Conservation (phyloP, 2,113 vertebrate genomes). For the Paraplagusia blochii region DNA sequence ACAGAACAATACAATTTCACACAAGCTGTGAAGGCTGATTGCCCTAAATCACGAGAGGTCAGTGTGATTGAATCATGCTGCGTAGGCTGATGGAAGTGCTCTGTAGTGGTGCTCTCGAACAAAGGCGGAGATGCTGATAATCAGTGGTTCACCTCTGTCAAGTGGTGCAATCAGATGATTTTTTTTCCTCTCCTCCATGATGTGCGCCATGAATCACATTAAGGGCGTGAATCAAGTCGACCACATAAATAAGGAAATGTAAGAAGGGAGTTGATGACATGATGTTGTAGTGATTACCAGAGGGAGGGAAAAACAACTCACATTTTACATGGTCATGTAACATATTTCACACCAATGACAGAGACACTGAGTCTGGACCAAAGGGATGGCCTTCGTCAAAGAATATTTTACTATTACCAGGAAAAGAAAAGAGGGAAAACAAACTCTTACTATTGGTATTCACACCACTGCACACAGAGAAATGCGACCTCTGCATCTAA, state of each 20-base stretch:
- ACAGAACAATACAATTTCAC: conserved; percentile 52
- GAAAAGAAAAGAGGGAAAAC: no score
- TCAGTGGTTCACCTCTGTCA: conserved; percentile 9
- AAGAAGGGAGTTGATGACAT: background rate
- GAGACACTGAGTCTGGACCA: no score
- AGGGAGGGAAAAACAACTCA: no score
- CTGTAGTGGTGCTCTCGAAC: conserved; percentile 16
- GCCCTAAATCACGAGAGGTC: conserved; percentile 52
- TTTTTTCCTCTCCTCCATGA: conserved; percentile 17
- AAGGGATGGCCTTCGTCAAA: no score
- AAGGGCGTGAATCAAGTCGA: conserved; percentile 1
- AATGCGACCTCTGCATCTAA: no score
- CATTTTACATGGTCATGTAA: no score
- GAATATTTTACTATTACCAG: no score
- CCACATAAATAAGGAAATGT: conserved; percentile 1
- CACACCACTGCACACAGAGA: no score
- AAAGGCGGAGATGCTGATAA: conserved; percentile 23
- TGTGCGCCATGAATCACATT: conserved; percentile 27
- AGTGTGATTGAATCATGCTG: conserved; percentile 33
- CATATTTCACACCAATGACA: no score
- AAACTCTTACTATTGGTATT: no score
- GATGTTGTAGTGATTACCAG: no score
- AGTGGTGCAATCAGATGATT: conserved; percentile 40
- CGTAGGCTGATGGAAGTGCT: conserved; percentile 25
- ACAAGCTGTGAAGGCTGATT: conserved; percentile 59